A percentile compares a stretch with the other conserved stretches of the same genome.
Conservation (phyloP, 2,888 invertebrate species). For the Philereme vetulata region DNA sequence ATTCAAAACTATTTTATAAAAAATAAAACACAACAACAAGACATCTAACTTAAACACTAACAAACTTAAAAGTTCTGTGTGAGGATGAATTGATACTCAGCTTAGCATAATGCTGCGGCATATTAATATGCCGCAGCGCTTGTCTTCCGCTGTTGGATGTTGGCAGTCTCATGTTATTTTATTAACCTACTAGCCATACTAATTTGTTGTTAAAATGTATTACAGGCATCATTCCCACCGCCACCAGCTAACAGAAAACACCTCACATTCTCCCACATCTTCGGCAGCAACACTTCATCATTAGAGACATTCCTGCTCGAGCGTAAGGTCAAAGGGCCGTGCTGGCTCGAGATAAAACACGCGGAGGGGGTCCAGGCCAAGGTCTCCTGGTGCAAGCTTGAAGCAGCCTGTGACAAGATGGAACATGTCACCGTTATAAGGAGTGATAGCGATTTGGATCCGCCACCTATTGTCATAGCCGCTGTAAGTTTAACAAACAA, state of each 20-base stretch:
- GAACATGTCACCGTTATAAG: slow-evolving; percentile 85
- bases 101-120: too few species aligned
- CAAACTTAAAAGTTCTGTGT: too few species aligned
- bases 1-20: too few species aligned
- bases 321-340: slow-evolving; percentile 96
- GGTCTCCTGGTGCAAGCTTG: slow-evolving; percentile 94
- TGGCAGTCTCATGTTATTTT: too few species aligned
- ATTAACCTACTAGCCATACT: too few species aligned
- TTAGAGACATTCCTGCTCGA: slow-evolving; percentile 95
- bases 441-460: slow-evolving; percentile 80
- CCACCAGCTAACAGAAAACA: slow-evolving; percentile 79
- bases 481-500: slow-evolving; percentile 83
- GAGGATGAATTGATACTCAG: too few species aligned
- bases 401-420: slow-evolving; percentile 87
- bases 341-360: slow-evolving; percentile 94
- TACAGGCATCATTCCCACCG: slow-evolving; percentile 76
- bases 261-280: slow-evolving; percentile 93
- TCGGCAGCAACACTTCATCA: slow-evolving; percentile 94
- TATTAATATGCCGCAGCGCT: too few species aligned
- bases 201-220: slow-evolving; percentile 7
- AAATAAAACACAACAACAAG: too few species aligned
- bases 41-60: too few species aligned
- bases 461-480: slow-evolving; percentile 91
- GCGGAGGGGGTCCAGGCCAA: slow-evolving; percentile 87
- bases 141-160: too few species aligned